Evolutionary conservation across 2,888 invertebrate genomes (phyloP).

Genomic region (Patella caerulea): DNA sequence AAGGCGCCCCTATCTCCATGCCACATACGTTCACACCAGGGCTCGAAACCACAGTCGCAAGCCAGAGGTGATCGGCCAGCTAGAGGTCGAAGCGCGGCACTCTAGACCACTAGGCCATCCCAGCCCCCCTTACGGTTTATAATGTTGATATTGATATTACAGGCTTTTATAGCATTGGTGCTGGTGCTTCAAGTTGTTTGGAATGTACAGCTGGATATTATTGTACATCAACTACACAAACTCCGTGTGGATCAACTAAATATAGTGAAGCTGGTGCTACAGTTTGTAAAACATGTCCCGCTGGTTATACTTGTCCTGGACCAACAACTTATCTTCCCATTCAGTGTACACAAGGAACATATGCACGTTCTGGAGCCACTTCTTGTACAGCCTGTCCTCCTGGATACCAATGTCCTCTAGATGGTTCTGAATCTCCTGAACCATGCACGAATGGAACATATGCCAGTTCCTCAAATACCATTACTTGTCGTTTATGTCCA

Average conservation of each 20-base stretch:
- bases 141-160: not conserved
- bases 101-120: too few relatives aligned
- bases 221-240: slow-evolving; percentile 31
- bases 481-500: not conserved
- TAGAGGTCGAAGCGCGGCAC: too few relatives aligned
- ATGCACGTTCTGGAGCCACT: slow-evolving; percentile 38
- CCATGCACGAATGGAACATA: slow-evolving; percentile 2
- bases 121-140: too few relatives aligned
- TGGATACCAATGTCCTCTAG: slow-evolving; percentile 51
- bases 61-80: too few relatives aligned
- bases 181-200: slow-evolving; percentile 46
- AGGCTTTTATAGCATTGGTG: slow-evolving; percentile 45
- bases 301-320: slow-evolving; percentile 30
- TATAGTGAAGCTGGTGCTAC: slow-evolving; percentile 4
- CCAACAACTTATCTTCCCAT: slow-evolving; percentile 22
- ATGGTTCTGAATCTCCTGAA: not conserved
- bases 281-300: slow-evolving; percentile 1
- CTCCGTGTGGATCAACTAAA: slow-evolving; percentile 13
- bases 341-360: slow-evolving; percentile 31
- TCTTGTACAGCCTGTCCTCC: slow-evolving; percentile 57
- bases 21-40: too few relatives aligned
- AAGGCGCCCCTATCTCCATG: too few relatives aligned
- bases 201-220: slow-evolving; percentile 53
- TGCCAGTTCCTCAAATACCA: not conserved
- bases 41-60: too few relatives aligned